phyloP scores from a whole-genome alignment of 2,113 vertebrate species.

The Brachirus orientalis region DNA sequence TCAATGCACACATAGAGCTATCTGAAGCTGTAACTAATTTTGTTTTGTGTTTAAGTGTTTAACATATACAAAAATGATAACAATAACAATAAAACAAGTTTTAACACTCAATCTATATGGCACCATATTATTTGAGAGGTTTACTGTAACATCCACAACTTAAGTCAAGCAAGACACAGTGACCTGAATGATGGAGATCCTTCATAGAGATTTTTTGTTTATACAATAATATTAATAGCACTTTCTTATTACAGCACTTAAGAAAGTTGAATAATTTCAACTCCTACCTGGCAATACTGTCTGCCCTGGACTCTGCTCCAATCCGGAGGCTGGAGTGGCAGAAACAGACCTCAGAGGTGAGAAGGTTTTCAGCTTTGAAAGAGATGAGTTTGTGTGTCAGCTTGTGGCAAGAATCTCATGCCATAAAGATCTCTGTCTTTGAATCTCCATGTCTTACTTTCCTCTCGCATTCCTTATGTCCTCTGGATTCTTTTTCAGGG shows the following conservation, averaged over 20 bases:
- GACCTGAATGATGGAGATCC: too few species aligned
- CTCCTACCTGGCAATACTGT: conserved; percentile 98
- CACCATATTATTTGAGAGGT: too few species aligned
- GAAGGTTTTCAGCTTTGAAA: too few species aligned
- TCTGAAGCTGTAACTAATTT: too few species aligned
- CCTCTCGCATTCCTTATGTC: background rate
- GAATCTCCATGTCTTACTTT: background rate
- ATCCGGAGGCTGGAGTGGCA: conserved; percentile 98
- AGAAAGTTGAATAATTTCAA: conserved; percentile 99
- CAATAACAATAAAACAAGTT: too few species aligned
- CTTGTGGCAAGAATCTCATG: too few species aligned
- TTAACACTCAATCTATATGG: too few species aligned
- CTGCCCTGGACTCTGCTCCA: conserved; percentile 95
- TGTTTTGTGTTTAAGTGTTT: too few species aligned
- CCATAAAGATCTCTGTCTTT: background rate
- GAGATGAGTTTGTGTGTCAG: background rate
- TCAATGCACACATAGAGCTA: too few species aligned
- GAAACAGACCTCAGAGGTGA: conserved; percentile 99
- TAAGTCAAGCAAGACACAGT: too few species aligned
- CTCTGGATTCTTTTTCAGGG: conserved; percentile 71
- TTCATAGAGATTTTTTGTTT: background rate
- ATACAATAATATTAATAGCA: background rate
- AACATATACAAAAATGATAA: too few species aligned
- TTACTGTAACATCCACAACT: too few species aligned
- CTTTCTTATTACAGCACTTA: conserved; percentile 85